Evolutionary conservation across 92 coral and sea anemone genomes (phyloP).

Genomic region (Actinernus sp.): DNA sequence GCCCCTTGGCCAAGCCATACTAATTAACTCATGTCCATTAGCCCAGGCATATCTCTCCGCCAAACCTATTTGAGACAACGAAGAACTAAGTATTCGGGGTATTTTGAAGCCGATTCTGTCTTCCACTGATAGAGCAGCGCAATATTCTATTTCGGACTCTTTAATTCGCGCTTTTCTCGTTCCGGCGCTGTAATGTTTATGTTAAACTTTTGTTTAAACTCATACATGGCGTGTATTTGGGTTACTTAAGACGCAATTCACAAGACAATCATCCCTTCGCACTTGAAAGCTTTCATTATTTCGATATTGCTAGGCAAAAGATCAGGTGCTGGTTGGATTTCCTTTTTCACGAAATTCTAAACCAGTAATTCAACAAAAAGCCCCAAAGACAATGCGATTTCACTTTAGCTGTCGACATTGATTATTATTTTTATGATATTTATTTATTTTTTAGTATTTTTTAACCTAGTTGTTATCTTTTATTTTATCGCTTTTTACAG

Average conservation of each 20-base stretch:
- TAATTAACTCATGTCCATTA: constrained; percentile 23
- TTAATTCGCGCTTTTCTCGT: background rate
- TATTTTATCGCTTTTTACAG: too few relatives aligned
- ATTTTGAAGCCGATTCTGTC: background rate
- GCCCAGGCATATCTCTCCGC: constrained; percentile 3
- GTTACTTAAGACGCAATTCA: constrained; percentile 62
- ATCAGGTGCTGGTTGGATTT: constrained; percentile 1
- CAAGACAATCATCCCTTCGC: constrained; percentile 64
- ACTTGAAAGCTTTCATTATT: constrained; percentile 69
- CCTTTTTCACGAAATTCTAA: background rate
- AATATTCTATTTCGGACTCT: too few relatives aligned
- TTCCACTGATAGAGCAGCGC: too few relatives aligned
- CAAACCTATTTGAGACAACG: background rate
- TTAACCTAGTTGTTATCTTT: too few relatives aligned
- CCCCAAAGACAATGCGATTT: too few relatives aligned
- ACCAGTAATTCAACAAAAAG: too few relatives aligned
- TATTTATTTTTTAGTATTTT: too few relatives aligned
- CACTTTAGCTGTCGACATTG: too few relatives aligned
- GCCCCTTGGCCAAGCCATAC: constrained; percentile 33
- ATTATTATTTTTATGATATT: too few relatives aligned
- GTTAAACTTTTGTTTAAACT: constrained; percentile 56
- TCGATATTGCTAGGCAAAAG: constrained; percentile 19
- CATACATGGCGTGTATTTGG: constrained; percentile 74
- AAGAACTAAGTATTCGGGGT: background rate
- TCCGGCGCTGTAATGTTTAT: constrained; percentile 53